Conservation (phyloP, 23 tunicate species). For the Corella eumyota region DNA sequence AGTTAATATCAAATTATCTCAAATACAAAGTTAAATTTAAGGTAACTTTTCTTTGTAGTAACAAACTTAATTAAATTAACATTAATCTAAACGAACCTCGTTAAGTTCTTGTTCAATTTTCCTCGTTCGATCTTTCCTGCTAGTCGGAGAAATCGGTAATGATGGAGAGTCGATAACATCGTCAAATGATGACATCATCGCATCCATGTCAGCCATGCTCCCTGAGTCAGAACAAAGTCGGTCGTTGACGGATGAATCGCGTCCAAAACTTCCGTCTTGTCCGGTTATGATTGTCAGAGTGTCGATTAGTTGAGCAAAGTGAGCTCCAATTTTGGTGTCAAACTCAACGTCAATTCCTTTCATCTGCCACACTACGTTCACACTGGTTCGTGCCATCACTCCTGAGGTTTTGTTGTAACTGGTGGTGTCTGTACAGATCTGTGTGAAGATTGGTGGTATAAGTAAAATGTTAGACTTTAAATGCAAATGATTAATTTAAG, state of each 20-base stretch:
- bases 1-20: too few relatives aligned
- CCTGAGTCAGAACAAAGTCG: constrained; percentile 14
- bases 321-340: constrained; percentile 84
- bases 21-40: too few relatives aligned
- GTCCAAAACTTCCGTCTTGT: constrained; percentile 3
- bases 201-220: constrained; percentile 17
- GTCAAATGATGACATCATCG: neutral
- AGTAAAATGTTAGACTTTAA: neutral
- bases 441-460: too few relatives aligned
- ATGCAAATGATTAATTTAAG: neutral
- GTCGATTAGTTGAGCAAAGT: constrained; percentile 39
- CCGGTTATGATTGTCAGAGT: constrained; percentile 5
- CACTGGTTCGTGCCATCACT: constrained; percentile 35
- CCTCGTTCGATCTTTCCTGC: constrained; percentile 30
- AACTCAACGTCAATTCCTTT: constrained; percentile 76
- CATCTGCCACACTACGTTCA: constrained; percentile 84
- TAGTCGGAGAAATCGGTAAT: neutral
- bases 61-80: too few relatives aligned
- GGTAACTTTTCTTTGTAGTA: too few relatives aligned
- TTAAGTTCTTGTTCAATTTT: constrained; percentile 64
- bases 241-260: constrained; percentile 11
- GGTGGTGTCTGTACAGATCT: constrained; percentile 87
- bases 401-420: constrained; percentile 26
- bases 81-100: too few relatives aligned
- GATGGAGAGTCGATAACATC: constrained; percentile 17